These are phyloP conservation scores for Bucco capensis DNA, from an alignment of 2,113 vertebrate species.

Conservation along the genomic window DNA sequence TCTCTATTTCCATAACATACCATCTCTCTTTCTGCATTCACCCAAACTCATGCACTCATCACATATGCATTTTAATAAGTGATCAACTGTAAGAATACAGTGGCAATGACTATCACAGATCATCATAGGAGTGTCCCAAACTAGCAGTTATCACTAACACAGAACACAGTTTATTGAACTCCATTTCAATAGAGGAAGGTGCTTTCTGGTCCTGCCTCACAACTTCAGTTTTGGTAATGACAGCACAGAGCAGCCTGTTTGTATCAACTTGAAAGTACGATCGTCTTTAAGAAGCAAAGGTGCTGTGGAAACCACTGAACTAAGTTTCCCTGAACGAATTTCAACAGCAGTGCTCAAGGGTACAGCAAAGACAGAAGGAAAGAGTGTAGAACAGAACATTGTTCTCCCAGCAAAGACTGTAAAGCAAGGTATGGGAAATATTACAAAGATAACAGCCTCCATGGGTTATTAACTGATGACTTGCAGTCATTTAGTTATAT, in stretches of 20 bases:
- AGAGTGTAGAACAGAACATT: not conserved
- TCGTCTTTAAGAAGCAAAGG: not conserved
- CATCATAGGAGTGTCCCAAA: not conserved
- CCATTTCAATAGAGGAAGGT: not conserved
- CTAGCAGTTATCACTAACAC: not conserved
- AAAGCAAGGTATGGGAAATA: not conserved
- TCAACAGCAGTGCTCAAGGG: not conserved
- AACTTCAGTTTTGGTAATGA: not conserved
- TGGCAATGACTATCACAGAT: not conserved
- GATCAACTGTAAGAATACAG: accelerated
- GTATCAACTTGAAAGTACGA: not conserved
- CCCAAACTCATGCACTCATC: not conserved
- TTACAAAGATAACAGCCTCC: not conserved
- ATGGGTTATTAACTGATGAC: not conserved
- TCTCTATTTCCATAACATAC: accelerated
- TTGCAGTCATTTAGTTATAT: not conserved
- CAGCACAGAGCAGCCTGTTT: not conserved
- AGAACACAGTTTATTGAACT: not conserved
- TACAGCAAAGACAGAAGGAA: not conserved
- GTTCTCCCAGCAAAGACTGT: not conserved
- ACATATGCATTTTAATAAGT: not conserved
- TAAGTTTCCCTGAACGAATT: not conserved
- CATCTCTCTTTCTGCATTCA: not conserved
- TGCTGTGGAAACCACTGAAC: not conserved
- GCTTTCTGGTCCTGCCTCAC: not conserved